Evolutionary conservation across 2,113 vertebrate species (phyloP), one percentile per base, ranked within the genome.

Genomic region (Alethe castanea): DNA sequence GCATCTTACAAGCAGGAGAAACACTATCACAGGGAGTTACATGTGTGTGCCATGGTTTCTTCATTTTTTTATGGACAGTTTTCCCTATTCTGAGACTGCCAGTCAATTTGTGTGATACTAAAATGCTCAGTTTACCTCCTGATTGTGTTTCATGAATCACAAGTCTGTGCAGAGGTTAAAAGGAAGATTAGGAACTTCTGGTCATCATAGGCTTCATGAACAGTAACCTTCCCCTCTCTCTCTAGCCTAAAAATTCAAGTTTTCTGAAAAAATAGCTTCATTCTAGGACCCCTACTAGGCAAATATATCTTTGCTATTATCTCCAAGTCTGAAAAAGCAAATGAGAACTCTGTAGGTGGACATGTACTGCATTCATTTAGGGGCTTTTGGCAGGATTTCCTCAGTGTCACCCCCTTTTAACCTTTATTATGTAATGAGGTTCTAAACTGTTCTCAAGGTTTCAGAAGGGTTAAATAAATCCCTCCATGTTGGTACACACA

Each of bases 261-360:
- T 65, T 71, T 86, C 62, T 40, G 18, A 77, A 71, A 62, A 62
- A 74, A 52, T 18, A 35, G 5, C 85, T 93, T 92, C 53, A 38
- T 48, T 73, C 2, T 0, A 4, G 1, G 22, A 48, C 59, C 19
- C 25, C 50, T 36, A 29, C 28, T n/a, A 8, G 48, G 48, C 15
- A 65, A 83, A 83, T 29, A 16, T 1, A 17, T 78, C 56, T 85
- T 53, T 65, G 36, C 19, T 72, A 3, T 61, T 36, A 23, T 44
- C 60, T 93, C 52, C 3, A 5, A 38, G 42, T 60, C 31, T 17
- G 31, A 61, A 82, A 85, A 72, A 67, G 28, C 44, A 86, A 80
- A 86, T 28, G 50, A 40, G 66, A 65, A 24, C 26, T 61, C 54
- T 42, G 22, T 62, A 90, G 67, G 47, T 29, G 16, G 17, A 40